A percentile compares a stretch with the other conserved stretches of the same genome.
phyloP scores from a whole-genome alignment of 30 jellyfish, hydroid and myxozoan genomes.

The Pseudorhiza aurosa region DNA sequence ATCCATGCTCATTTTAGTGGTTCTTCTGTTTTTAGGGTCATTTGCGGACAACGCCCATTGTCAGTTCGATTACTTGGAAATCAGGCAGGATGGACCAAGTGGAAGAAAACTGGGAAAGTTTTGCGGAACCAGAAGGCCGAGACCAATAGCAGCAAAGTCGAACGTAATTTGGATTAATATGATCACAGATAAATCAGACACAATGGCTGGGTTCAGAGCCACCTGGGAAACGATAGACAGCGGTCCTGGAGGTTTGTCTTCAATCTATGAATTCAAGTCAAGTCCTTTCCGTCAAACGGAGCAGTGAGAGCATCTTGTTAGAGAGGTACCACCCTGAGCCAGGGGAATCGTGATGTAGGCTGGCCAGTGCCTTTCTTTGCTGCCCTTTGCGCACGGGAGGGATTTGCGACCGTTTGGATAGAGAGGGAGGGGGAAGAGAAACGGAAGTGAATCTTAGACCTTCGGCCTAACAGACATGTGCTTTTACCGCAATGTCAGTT shows the following conservation, averaged over 20 bases:
- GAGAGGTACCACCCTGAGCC: no score
- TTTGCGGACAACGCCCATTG: constrained; percentile 72
- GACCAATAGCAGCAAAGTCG: constrained; percentile 75
- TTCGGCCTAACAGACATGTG: no score
- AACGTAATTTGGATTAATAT: constrained; percentile 77
- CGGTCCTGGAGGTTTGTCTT: constrained; percentile 83
- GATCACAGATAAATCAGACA: constrained; percentile 89
- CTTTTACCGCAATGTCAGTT: no score
- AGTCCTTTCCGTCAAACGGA: no score
- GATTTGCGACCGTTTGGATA: no score
- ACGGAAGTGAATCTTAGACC: no score
- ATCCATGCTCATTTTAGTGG: neutral
- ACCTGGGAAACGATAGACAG: constrained; percentile 85
- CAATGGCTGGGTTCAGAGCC: constrained; percentile 93
- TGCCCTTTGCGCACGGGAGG: no score
- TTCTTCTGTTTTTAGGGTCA: constrained; percentile 39
- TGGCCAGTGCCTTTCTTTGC: no score
- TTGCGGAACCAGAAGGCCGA: constrained; percentile 84
- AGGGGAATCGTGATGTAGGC: no score
- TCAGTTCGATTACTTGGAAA: constrained; percentile 82
- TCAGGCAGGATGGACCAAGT: constrained; percentile 76
- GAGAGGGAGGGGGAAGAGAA: no score
- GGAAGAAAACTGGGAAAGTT: constrained; percentile 78
- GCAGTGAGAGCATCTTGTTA: no score
- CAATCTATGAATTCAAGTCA: no score